Conservation (phyloP, 2,888 invertebrate species). For the Sialis lutaria region DNA sequence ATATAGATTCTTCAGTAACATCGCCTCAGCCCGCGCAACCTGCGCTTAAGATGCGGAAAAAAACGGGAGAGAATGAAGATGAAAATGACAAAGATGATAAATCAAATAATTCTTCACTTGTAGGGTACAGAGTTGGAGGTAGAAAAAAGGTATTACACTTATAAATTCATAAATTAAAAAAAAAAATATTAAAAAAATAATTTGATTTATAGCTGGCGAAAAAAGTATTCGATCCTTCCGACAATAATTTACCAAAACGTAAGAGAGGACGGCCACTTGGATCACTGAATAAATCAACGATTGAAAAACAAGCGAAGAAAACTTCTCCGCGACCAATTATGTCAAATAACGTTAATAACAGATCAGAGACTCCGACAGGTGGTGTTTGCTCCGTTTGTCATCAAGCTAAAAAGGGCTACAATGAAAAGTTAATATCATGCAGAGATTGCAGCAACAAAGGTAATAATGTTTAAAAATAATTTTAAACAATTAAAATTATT, state of each 20-base stretch:
- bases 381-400: conserved; percentile 45
- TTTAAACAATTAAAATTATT: conserved; percentile 1
- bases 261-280: conserved; percentile 51
- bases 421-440: conserved; percentile 47
- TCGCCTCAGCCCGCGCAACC: not conserved
- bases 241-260: conserved; percentile 56
- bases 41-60: not conserved
- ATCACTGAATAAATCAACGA: conserved; percentile 38
- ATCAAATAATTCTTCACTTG: conserved; percentile 2
- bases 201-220: conserved; percentile 43
- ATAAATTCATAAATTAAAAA: too few relatives aligned
- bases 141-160: conserved; percentile 11
- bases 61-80: conserved; percentile 1
- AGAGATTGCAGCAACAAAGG: conserved; percentile 56
- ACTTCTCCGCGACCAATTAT: conserved; percentile 4
- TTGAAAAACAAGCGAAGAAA: conserved; percentile 28
- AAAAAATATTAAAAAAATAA: conserved; percentile 4
- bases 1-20: conserved; percentile 21
- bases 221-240: conserved; percentile 74
- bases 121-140: conserved; percentile 11
- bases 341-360: conserved; percentile 4
- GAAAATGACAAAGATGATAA: conserved; percentile 7
- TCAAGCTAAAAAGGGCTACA: conserved; percentile 37
- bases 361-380: conserved; percentile 17
- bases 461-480: conserved; percentile 14